Evolutionary conservation across 1,140 invertebrate species (phyloP).

Genomic region (Drosophila albomicans): DNA sequence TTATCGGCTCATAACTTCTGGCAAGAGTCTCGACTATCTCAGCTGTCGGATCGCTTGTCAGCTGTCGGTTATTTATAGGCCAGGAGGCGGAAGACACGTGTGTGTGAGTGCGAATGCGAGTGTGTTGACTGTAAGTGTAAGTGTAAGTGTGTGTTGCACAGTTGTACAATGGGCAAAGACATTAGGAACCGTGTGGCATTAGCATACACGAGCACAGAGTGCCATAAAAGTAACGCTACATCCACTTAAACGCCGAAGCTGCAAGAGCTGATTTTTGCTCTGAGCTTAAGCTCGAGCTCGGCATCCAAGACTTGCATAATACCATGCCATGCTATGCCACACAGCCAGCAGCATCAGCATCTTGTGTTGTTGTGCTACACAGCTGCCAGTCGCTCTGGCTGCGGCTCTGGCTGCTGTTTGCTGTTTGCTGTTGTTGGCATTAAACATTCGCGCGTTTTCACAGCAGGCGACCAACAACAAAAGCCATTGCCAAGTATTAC

Average conservation of each 20-base stretch:
- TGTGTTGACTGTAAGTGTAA: background rate
- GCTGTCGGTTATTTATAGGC: conserved; percentile 25
- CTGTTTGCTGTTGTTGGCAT: conserved; percentile 35
- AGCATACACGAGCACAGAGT: conserved; percentile 30
- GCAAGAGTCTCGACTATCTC: background rate
- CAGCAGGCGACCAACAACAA: conserved; percentile 50
- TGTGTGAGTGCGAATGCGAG: background rate
- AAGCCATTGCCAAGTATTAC: conserved; percentile 58
- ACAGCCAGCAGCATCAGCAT: background rate
- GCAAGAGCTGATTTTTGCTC: background rate
- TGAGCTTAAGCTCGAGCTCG: conserved; percentile 6
- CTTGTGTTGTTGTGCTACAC: conserved; percentile 4
- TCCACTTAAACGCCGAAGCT: conserved; percentile 35
- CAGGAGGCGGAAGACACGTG: background rate
- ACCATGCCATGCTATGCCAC: background rate
- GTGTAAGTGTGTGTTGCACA: conserved; percentile 9
- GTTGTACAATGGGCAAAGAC: conserved; percentile 12
- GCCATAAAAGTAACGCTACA: conserved; percentile 51
- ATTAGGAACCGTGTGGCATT: conserved; percentile 40
- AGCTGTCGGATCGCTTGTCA: conserved; percentile 38
- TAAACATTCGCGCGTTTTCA: conserved; percentile 55
- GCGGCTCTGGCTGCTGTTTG: conserved; percentile 6
- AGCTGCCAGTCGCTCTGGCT: conserved; percentile 9
- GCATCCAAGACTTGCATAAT: conserved; percentile 17
- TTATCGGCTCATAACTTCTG: conserved; percentile 13